A percentile compares a stretch with the other conserved stretches of the same genome.
phyloP scores from a whole-genome alignment of 2,797 vertebrate genomes.

The Rhabdophis nuchalis region DNA sequence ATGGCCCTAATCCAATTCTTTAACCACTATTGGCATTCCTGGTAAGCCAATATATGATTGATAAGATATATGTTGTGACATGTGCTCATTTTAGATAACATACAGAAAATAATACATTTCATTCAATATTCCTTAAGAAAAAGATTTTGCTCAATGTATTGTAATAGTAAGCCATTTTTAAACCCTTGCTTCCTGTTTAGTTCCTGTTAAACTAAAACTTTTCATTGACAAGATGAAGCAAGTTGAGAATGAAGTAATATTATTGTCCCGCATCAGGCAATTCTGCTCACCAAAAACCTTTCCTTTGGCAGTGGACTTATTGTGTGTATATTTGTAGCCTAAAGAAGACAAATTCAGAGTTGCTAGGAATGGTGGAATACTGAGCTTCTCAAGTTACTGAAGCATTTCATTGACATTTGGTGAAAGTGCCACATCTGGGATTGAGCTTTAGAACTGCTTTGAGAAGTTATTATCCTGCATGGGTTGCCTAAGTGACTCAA shows the following conservation, averaged over 20 bases:
- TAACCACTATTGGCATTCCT: neutral
- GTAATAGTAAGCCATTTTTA: constrained; percentile 11
- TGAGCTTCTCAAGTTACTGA: constrained; percentile 49
- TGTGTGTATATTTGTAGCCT: constrained; percentile 55
- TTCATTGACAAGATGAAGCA: constrained; percentile 41
- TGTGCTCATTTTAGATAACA: neutral
- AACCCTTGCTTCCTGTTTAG: neutral
- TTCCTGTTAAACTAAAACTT: neutral
- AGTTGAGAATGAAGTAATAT: constrained; percentile 26
- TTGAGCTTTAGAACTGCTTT: constrained; percentile 48
- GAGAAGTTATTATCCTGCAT: constrained; percentile 48
- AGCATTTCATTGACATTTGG: constrained; percentile 49
- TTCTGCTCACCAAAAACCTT: constrained; percentile 47
- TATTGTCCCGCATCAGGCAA: constrained; percentile 46
- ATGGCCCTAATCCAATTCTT: neutral
- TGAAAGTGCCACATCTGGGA: neutral
- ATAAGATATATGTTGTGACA: neutral
- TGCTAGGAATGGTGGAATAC: constrained; percentile 44
- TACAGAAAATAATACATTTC: constrained; percentile 12
- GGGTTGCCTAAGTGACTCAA: constrained; percentile 51
- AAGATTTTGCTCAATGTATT: neutral
- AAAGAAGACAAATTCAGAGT: constrained; percentile 48
- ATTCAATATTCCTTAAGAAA: constrained; percentile 13
- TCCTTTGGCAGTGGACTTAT: constrained; percentile 62
- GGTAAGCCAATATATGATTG: neutral